Evolutionary conservation across 2,888 invertebrate genomes (phyloP).

Genomic region (Pomacea canaliculata): DNA sequence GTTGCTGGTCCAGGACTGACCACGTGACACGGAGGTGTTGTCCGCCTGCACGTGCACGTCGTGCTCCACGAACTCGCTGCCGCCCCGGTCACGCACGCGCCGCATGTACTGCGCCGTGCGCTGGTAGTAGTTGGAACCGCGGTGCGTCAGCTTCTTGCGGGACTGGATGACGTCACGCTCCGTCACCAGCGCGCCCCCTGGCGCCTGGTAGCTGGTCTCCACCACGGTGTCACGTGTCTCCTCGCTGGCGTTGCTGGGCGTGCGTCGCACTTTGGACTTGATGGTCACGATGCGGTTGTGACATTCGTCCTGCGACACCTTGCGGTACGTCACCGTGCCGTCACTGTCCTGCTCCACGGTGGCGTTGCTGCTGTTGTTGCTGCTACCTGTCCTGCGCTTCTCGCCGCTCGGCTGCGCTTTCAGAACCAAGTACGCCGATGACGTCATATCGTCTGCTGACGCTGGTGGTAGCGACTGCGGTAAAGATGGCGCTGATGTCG

Average conservation of each 20-base stretch:
- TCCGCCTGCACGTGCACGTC: slow-evolving; percentile 50
- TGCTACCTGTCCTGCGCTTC: not conserved
- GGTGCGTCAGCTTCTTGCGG: slow-evolving; percentile 50
- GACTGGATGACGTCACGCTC: slow-evolving; percentile 55
- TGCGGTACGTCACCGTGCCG: slow-evolving; percentile 52
- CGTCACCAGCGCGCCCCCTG: slow-evolving; percentile 46
- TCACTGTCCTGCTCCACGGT: slow-evolving; percentile 53
- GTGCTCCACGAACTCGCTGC: slow-evolving; percentile 52
- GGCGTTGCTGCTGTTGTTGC: slow-evolving; percentile 43
- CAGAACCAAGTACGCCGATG: slow-evolving; percentile 20
- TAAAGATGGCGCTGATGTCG: not conserved
- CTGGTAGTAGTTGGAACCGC: slow-evolving; percentile 57
- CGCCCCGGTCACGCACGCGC: slow-evolving; percentile 40
- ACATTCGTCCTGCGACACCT: slow-evolving; percentile 42
- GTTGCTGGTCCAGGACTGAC: slow-evolving; percentile 39
- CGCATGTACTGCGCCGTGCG: slow-evolving; percentile 46
- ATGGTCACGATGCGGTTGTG: slow-evolving; percentile 52
- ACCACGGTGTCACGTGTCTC: slow-evolving; percentile 54
- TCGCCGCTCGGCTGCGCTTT: slow-evolving; percentile 3
- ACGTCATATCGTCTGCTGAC: slow-evolving; percentile 14
- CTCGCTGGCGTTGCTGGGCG: slow-evolving; percentile 50
- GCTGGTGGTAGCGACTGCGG: not conserved
- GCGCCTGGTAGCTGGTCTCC: slow-evolving; percentile 48
- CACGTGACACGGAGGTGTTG: slow-evolving; percentile 53
- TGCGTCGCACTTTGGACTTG: slow-evolving; percentile 47